Conservation (phyloP, 2,888 invertebrate species). For the Cheilosia variabilis region DNA sequence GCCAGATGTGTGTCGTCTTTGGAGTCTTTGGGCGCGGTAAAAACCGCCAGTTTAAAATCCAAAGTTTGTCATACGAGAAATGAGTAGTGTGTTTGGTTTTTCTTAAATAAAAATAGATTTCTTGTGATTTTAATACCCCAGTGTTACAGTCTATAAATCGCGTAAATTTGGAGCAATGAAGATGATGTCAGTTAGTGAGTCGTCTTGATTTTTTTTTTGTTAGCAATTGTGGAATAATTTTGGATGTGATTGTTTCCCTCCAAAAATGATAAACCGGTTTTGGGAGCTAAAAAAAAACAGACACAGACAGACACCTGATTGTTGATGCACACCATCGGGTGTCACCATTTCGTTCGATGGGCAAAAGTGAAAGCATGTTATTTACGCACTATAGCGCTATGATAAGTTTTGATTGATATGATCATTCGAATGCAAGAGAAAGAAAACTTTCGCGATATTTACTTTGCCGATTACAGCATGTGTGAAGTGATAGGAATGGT, state of each 20-base stretch:
- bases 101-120: slow-evolving; percentile 63
- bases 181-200: slow-evolving; percentile 66
- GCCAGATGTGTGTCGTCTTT: slow-evolving; percentile 7
- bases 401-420: slow-evolving; percentile 32
- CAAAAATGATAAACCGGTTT: slow-evolving; percentile 48
- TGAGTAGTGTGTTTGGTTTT: not conserved
- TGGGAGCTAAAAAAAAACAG: not conserved
- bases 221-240: slow-evolving; percentile 15
- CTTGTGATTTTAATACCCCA: slow-evolving; percentile 36
- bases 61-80: slow-evolving; percentile 54
- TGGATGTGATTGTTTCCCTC: slow-evolving; percentile 53
- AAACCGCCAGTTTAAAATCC: slow-evolving; percentile 8
- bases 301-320: slow-evolving; percentile 14
- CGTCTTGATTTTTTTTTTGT: slow-evolving; percentile 4
- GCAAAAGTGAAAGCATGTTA: slow-evolving; percentile 61
- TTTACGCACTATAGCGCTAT: slow-evolving; percentile 5
- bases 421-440: not conserved
- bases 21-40: slow-evolving; percentile 13
- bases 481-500: not conserved
- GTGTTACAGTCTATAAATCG: not conserved
- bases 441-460: slow-evolving; percentile 25
- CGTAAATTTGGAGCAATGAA: slow-evolving; percentile 38
- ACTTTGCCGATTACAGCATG: slow-evolving; percentile 38
- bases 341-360: slow-evolving; percentile 20
- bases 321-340: slow-evolving; percentile 28